phyloP scores from a whole-genome alignment of 2,797 vertebrate genomes.

The Mus caroli region DNA sequence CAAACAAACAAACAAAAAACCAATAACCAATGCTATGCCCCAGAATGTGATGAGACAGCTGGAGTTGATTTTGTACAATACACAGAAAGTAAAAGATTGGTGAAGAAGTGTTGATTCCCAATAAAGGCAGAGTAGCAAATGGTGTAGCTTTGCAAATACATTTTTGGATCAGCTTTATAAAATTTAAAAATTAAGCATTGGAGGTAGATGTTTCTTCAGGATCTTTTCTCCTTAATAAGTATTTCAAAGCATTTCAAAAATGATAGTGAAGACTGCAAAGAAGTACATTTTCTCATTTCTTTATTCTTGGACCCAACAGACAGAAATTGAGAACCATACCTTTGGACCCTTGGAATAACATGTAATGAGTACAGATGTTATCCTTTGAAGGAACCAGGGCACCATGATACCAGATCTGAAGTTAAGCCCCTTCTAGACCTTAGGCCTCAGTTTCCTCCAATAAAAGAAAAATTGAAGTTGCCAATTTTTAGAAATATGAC shows the following conservation, averaged over 20 bases:
- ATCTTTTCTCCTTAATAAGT: constrained; percentile 72
- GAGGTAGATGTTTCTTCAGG: constrained; percentile 72
- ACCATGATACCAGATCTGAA: not conserved
- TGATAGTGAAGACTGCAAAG: not conserved
- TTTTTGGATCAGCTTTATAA: constrained; percentile 85
- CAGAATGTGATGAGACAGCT: not conserved
- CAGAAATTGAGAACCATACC: not conserved
- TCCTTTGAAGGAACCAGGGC: not conserved
- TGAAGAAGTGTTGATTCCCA: constrained; percentile 84
- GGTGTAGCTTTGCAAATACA: constrained; percentile 83
- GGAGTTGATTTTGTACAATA: constrained; percentile 63
- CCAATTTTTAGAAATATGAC: not conserved
- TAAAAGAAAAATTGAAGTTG: not conserved
- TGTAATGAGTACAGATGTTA: not conserved
- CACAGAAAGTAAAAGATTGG: constrained; percentile 69
- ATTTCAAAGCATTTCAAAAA: constrained; percentile 66
- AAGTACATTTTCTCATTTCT: not conserved
- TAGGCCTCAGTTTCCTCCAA: not conserved
- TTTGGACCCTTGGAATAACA: not conserved
- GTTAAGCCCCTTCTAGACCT: not conserved
- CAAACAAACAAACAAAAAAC: not conserved
- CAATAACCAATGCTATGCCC: not conserved
- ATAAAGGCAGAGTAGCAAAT: constrained; percentile 82
- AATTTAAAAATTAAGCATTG: constrained; percentile 86
- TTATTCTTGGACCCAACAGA: not conserved